Evolutionary conservation across 1,140 invertebrate genomes (phyloP).

Genomic region (Atta colombica): DNA sequence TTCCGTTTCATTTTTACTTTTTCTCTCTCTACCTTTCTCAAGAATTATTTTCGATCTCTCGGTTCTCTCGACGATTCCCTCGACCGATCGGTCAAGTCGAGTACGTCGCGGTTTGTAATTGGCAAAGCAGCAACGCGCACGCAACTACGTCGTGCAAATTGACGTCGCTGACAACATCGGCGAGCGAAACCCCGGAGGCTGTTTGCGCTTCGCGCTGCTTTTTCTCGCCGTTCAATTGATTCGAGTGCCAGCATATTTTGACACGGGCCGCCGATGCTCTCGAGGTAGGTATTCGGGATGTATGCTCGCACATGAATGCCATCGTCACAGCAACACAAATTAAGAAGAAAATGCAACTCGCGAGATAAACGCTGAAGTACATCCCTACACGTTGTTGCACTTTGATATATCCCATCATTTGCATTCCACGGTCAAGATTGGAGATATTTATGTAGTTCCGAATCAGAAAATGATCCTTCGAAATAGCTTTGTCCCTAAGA

Average conservation of each 20-base stretch:
- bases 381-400: slow-evolving; percentile 6
- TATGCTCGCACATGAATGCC: neutral
- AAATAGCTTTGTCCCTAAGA: neutral
- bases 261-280: slow-evolving; percentile 10
- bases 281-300: slow-evolving; percentile 14
- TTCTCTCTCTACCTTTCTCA: neutral
- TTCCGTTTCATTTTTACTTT: neutral
- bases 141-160: slow-evolving; percentile 50
- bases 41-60: slow-evolving; percentile 48
- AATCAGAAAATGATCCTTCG: neutral
- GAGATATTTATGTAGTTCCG: neutral
- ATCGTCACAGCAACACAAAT: slow-evolving; percentile 17
- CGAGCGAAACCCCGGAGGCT: slow-evolving; percentile 15
- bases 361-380: slow-evolving; percentile 27
- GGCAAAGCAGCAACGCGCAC: slow-evolving; percentile 13
- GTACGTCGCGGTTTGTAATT: slow-evolving; percentile 48
- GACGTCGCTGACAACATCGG: slow-evolving; percentile 17
- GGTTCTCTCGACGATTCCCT: slow-evolving; percentile 37
- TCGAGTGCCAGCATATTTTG: slow-evolving; percentile 42
- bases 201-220: slow-evolving; percentile 52
- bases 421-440: slow-evolving; percentile 20
- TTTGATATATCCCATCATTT: slow-evolving; percentile 26
- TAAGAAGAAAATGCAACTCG: slow-evolving; percentile 18
- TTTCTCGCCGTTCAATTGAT: slow-evolving; percentile 58
- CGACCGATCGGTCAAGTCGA: slow-evolving; percentile 47